These are phyloP conservation scores for Epicauta chinensis DNA, from an alignment of 1,140 invertebrate genomes.

Conservation along the genomic window DNA sequence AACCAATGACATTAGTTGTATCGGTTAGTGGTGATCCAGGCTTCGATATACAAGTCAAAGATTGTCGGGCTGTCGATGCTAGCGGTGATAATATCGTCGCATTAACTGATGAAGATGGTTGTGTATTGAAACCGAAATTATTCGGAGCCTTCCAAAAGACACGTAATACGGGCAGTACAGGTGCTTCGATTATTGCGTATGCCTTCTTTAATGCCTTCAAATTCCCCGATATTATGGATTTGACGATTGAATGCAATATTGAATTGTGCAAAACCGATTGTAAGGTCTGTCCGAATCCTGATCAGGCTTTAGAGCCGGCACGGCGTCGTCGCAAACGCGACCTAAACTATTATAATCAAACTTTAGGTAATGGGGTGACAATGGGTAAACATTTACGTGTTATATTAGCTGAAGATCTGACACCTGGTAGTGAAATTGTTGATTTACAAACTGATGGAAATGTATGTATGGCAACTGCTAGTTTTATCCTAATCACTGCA, in stretches of 20 bases:
- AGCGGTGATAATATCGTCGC: conserved; percentile 56
- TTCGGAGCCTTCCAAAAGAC: conserved; percentile 78
- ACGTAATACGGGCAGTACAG: conserved; percentile 59
- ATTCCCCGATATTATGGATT: conserved; percentile 81
- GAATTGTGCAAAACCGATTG: conserved; percentile 78
- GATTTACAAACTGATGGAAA: conserved; percentile 32
- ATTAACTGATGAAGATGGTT: conserved; percentile 71
- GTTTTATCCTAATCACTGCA: conserved; percentile 40
- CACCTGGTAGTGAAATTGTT: conserved; percentile 30
- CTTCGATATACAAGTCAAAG: conserved; percentile 71
- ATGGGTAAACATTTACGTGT: conserved; percentile 57
- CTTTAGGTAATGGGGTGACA: conserved; percentile 49
- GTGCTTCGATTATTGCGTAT: conserved; percentile 72
- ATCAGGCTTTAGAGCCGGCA: conserved; percentile 59
- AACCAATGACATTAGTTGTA: conserved; percentile 75
- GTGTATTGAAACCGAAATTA: conserved; percentile 73
- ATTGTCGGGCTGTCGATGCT: conserved; percentile 69
- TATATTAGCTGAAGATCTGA: conserved; percentile 59
- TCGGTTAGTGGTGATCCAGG: conserved; percentile 72
- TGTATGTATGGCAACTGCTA: conserved; percentile 44
- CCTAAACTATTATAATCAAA: conserved; percentile 44
- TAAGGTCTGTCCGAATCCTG: conserved; percentile 61
- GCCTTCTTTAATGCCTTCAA: conserved; percentile 82
- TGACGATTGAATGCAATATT: conserved; percentile 78
- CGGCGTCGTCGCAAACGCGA: conserved; percentile 49